Evolutionary conservation across 2,888 invertebrate species (phyloP).

Genomic region (Thymelicus acteon): DNA sequence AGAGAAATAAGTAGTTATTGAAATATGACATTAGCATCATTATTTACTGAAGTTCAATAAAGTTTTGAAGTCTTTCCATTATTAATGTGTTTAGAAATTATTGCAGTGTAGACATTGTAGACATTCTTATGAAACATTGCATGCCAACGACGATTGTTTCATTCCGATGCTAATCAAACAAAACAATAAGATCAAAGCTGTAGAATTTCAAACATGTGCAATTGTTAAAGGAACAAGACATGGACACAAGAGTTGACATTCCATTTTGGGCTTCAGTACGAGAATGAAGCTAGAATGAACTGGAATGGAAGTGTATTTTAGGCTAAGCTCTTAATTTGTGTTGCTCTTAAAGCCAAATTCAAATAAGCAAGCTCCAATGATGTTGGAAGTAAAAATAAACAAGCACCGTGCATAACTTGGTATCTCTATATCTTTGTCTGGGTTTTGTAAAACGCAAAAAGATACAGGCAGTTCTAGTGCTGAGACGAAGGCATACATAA

Average conservation of each 20-base stretch:
- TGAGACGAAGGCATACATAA: no score
- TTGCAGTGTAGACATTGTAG: no score
- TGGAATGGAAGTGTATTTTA: slow-evolving; percentile 25
- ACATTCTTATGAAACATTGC: neutral
- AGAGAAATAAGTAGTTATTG: no score
- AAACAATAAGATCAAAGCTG: slow-evolving; percentile 10
- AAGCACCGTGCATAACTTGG: no score
- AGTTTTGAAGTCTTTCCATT: no score
- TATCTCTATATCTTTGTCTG: no score
- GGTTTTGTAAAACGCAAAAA: no score
- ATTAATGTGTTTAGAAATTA: no score
- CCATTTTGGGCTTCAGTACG: slow-evolving; percentile 5
- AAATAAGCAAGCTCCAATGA: neutral
- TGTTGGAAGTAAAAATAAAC: neutral
- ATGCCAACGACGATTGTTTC: slow-evolving; percentile 19
- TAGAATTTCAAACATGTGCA: slow-evolving; percentile 26
- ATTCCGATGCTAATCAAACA: slow-evolving; percentile 19
- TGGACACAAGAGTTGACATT: slow-evolving; percentile 18
- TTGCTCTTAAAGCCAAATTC: neutral
- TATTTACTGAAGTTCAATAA: no score
- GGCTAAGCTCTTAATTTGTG: slow-evolving; percentile 3
- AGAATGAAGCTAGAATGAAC: slow-evolving; percentile 18
- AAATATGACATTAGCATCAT: no score
- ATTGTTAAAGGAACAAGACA: neutral
- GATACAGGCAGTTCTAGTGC: no score